Evolutionary conservation across 2,888 invertebrate species (phyloP).

Genomic region (Tinea trinotella): DNA sequence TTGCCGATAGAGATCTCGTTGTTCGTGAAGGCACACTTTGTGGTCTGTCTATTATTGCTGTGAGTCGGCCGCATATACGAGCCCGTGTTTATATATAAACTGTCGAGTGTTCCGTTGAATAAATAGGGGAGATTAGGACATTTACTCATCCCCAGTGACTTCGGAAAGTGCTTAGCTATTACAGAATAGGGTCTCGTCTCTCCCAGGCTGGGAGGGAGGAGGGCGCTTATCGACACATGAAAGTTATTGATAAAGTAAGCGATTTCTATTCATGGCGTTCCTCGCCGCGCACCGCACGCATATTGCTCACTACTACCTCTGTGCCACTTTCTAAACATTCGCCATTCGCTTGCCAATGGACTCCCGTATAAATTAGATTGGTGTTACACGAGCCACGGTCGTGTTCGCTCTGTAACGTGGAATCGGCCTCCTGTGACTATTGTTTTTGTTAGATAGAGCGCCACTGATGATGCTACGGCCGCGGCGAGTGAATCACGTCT

Average conservation of each 20-base stretch:
- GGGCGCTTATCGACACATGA: constrained; percentile 29
- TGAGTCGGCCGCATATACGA: not conserved
- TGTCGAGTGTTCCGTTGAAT: constrained; percentile 2
- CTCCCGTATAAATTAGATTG: constrained; percentile 19
- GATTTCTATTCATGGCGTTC: constrained; percentile 62
- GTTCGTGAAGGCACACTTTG: not conserved
- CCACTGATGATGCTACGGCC: constrained; percentile 13
- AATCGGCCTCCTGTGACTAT: constrained; percentile 5
- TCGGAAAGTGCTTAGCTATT: constrained; percentile 8
- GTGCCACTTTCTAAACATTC: constrained; percentile 22
- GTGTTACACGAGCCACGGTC: not conserved
- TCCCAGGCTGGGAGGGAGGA: not conserved
- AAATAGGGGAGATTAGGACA: constrained; percentile 17
- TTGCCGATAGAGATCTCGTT: not conserved
- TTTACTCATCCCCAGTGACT: constrained; percentile 15
- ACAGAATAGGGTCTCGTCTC: constrained; percentile 4
- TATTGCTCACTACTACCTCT: constrained; percentile 14
- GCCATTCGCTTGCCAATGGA: constrained; percentile 12
- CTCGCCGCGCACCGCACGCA: constrained; percentile 22
- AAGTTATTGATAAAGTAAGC: constrained; percentile 48
- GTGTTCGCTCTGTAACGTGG: constrained; percentile 4
- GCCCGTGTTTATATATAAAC: not conserved
- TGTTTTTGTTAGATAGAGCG: constrained; percentile 16
- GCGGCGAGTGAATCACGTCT: constrained; percentile 27
- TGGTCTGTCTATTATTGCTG: not conserved